Conservation (phyloP, 2,888 invertebrate species). For the Drymonia ruficornis region DNA sequence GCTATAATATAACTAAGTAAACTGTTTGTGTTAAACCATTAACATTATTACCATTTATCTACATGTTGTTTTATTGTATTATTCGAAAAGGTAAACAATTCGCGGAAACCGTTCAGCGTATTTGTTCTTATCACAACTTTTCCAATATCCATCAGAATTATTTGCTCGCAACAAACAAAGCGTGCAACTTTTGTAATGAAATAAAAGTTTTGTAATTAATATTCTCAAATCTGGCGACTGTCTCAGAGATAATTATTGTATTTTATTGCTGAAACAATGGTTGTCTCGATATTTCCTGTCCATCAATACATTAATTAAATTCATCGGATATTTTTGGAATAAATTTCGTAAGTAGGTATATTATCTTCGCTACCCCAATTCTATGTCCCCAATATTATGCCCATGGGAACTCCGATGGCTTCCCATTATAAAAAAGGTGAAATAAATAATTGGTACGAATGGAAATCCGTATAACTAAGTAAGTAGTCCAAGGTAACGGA, state of each 20-base stretch:
- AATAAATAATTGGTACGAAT: neutral
- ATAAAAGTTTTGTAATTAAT: slow-evolving; percentile 42
- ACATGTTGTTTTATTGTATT: no score
- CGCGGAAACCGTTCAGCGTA: slow-evolving; percentile 15
- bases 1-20: no score
- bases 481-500: neutral
- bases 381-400: no score
- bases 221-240: slow-evolving; percentile 23
- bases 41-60: no score
- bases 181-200: slow-evolving; percentile 37
- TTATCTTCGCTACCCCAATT: no score
- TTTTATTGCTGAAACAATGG: slow-evolving; percentile 9
- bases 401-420: no score
- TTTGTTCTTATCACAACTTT: slow-evolving; percentile 25
- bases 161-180: slow-evolving; percentile 31
- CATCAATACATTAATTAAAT: neutral
- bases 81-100: neutral
- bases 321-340: no score
- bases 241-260: slow-evolving; percentile 25
- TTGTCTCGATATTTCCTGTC: neutral
- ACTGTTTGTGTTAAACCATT: no score
- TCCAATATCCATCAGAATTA: slow-evolving; percentile 38
- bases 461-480: neutral
- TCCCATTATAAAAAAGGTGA: neutral
- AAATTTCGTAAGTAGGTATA: no score